A percentile compares a stretch with the other conserved stretches of the same genome.
Conservation (phyloP, 2,797 vertebrate genomes). For the Urocyon cinereoargenteus region DNA sequence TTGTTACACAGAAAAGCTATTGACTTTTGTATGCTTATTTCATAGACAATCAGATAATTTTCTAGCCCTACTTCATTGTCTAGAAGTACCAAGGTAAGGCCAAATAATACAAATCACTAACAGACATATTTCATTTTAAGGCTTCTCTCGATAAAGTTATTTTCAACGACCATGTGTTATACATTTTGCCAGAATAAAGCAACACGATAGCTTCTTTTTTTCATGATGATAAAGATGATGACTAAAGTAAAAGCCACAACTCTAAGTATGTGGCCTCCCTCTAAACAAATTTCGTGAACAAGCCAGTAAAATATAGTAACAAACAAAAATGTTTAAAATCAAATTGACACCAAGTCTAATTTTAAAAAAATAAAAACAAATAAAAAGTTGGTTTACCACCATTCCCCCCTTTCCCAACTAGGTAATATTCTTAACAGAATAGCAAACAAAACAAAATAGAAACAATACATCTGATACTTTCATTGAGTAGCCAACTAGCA, state of each 20-base stretch:
- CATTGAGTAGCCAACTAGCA: neutral
- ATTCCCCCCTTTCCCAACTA: neutral
- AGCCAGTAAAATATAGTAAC: neutral
- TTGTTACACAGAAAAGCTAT: neutral
- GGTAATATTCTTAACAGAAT: slow-evolving; percentile 14
- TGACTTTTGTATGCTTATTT: neutral
- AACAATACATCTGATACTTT: neutral
- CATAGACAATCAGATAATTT: neutral
- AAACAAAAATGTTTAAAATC: slow-evolving; percentile 17
- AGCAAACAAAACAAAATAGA: slow-evolving; percentile 19
- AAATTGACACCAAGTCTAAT: slow-evolving; percentile 29
- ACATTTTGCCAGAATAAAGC: slow-evolving; percentile 15
- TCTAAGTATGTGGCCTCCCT: neutral
- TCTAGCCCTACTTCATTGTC: neutral
- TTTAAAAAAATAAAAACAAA: neutral
- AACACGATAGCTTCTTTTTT: neutral
- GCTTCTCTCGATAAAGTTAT: neutral
- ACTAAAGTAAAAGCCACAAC: neutral
- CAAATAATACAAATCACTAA: neutral
- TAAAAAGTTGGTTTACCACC: neutral
- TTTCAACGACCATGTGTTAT: neutral
- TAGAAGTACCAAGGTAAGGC: neutral
- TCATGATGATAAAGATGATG: neutral
- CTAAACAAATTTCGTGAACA: neutral
- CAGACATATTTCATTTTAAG: neutral